Percentiles rank a stretch among this genome's conserved stretches.
phyloP scores from a whole-genome alignment of 2,888 invertebrate genomes.

The Machimus rusticus region DNA sequence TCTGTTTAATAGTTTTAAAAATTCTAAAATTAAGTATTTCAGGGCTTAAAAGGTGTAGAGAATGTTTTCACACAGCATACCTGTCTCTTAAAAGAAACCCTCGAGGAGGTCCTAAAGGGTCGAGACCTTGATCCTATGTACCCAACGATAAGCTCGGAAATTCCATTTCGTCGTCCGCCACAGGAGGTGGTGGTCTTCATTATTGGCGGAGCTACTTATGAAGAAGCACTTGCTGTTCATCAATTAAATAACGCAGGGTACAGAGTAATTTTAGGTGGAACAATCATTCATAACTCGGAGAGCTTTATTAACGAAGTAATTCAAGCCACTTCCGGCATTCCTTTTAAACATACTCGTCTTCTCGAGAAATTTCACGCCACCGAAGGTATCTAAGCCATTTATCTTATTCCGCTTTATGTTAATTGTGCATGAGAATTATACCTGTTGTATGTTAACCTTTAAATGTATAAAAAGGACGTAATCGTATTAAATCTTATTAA shows the following conservation, averaged over 20 bases:
- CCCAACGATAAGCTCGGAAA: conserved; percentile 80
- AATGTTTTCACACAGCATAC: conserved; percentile 99
- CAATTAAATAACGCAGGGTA: conserved; percentile 77
- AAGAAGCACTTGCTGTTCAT: conserved; percentile 89
- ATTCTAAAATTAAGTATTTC: not conserved
- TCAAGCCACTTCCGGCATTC: conserved; percentile 71
- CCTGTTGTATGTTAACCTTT: not conserved
- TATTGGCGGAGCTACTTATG: conserved; percentile 95
- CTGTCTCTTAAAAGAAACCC: conserved; percentile 86
- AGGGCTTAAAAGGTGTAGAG: conserved; percentile 93
- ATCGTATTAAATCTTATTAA: not conserved
- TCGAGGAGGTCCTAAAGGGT: conserved; percentile 91
- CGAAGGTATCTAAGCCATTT: conserved; percentile 38
- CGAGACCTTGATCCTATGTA: conserved; percentile 85
- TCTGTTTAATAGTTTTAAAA: not conserved
- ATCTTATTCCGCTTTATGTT: not conserved
- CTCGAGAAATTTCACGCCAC: conserved; percentile 49
- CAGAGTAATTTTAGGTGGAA: conserved; percentile 88
- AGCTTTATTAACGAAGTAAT: conserved; percentile 81
- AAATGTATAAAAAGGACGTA: not conserved
- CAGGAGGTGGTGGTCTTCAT: conserved; percentile 97
- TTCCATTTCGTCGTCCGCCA: conserved; percentile 70
- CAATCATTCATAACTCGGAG: conserved; percentile 86
- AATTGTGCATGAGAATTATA: not conserved
- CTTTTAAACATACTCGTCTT: conserved; percentile 69